Evolutionary conservation across 2,888 invertebrate species (phyloP), one percentile per base, ranked within the genome.

Genomic region (Xylocampa areola): DNA sequence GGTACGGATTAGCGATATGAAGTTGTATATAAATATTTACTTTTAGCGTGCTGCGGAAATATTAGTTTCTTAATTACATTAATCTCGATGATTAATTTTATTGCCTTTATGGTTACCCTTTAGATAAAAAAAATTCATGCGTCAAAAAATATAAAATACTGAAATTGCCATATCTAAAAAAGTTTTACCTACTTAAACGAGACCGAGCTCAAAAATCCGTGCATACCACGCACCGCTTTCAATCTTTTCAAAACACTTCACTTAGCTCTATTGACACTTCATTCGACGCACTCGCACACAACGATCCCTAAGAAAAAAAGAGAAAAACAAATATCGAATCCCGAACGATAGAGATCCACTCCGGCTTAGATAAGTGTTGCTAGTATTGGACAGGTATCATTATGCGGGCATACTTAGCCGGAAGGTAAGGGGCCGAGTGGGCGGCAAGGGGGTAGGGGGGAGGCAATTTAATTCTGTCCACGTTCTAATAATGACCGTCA

Each of bases 401-500:
- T 92, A 92, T 90, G 90, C 90, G 90, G 86, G 88, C 85, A 88
- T 90, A 91, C 93, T 92, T 91, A 90, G 86, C 90, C 90, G 88
- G 89, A 89, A 88, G 89, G 90, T 82, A 70, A 76, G 72, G 77
- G 78, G 77, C 76, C 76, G 74, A 50, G 57, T 69, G 76, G 68
- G 68, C 77, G 75, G 73, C 58, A 71, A 70, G 55, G 75, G 75
- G 79, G 75, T 67, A 62, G 68, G 80, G 84, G 88, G 92, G 93
- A 91, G 94, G 94, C 94, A 94, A 94, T 94, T 94, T 94, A 94
- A 94, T 94, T 94, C 94, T 94, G 94, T 94, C 94, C 94, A 94
- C 94, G 94, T 94, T 92, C 94, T 94, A 94, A 94, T 94, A 94
- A 94, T 94, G 94, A 94, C 94, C 93, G 94, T 94, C 94, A 94